Conservation (phyloP, 2,888 invertebrate genomes). For the Geophilus truncorum region DNA sequence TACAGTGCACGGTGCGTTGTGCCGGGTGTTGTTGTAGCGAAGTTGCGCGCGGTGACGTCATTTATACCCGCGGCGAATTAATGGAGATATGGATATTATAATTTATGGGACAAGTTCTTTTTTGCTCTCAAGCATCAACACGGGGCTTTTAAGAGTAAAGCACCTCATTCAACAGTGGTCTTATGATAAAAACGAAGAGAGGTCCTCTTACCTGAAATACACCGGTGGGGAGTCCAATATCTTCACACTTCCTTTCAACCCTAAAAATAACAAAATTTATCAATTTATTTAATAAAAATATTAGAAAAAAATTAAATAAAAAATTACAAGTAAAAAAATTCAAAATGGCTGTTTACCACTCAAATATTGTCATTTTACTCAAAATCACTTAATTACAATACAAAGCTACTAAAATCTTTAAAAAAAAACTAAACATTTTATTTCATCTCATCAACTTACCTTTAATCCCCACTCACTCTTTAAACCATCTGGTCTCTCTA, state of each 20-base stretch:
- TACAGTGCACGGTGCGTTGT: not conserved
- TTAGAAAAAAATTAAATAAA: not conserved
- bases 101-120: conserved; percentile 13
- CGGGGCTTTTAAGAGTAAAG: conserved; percentile 16
- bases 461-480: too few relatives aligned
- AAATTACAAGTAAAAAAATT: too few relatives aligned
- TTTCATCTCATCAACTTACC: too few relatives aligned
- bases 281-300: not conserved
- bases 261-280: not conserved
- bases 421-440: too few relatives aligned
- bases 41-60: not conserved
- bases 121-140: conserved; percentile 20
- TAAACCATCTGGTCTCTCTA: too few relatives aligned
- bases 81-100: conserved; percentile 20
- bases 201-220: not conserved
- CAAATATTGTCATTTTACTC: too few relatives aligned
- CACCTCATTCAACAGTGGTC: not conserved
- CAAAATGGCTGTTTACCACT: too few relatives aligned
- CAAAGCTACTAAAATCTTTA: too few relatives aligned
- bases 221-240: not conserved
- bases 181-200: not conserved
- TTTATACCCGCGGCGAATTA: conserved; percentile 5
- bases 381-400: too few relatives aligned
- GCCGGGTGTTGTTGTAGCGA: not conserved
- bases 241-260: not conserved